A percentile compares a stretch with the other conserved stretches of the same genome.
These are phyloP conservation scores for Dunckerocampus dactyliophorus DNA, from an alignment of 2,113 vertebrate species.

Conservation along the genomic window DNA sequence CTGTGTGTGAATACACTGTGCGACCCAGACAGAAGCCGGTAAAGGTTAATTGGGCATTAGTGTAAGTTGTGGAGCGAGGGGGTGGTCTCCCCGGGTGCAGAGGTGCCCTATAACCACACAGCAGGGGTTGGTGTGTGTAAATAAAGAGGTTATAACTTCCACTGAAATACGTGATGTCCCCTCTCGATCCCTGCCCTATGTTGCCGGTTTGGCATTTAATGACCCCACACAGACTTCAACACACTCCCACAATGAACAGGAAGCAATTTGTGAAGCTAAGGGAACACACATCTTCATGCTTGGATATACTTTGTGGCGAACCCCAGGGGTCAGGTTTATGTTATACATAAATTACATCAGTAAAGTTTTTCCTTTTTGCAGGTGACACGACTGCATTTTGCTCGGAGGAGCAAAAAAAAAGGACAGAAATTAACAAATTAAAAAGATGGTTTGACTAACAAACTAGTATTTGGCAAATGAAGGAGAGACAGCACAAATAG, in stretches of 20 bases:
- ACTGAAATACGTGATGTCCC: constrained; percentile 51
- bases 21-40: constrained; percentile 42
- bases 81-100: constrained; percentile 58
- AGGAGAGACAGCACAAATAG: too few species aligned
- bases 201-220: constrained; percentile 66
- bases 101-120: constrained; percentile 65
- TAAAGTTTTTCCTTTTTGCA: too few species aligned
- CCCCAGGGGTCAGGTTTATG: too few species aligned
- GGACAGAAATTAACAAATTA: too few species aligned
- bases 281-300: too few species aligned
- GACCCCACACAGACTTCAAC: constrained; percentile 27
- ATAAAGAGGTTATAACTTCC: constrained; percentile 22
- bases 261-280: too few species aligned
- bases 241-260: constrained; percentile 11
- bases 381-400: too few species aligned
- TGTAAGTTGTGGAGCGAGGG: constrained; percentile 53
- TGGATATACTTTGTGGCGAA: too few species aligned
- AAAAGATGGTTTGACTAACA: too few species aligned
- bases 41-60: constrained; percentile 82
- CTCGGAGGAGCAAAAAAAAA: too few species aligned
- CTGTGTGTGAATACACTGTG: constrained; percentile 15
- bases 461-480: too few species aligned
- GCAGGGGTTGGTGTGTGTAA: constrained; percentile 31
- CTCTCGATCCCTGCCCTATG: constrained; percentile 8
- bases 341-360: too few species aligned